Evolutionary conservation across 2,113 vertebrate genomes (phyloP), one percentile per base, ranked within the genome.

Genomic region (Serinus canaria): DNA sequence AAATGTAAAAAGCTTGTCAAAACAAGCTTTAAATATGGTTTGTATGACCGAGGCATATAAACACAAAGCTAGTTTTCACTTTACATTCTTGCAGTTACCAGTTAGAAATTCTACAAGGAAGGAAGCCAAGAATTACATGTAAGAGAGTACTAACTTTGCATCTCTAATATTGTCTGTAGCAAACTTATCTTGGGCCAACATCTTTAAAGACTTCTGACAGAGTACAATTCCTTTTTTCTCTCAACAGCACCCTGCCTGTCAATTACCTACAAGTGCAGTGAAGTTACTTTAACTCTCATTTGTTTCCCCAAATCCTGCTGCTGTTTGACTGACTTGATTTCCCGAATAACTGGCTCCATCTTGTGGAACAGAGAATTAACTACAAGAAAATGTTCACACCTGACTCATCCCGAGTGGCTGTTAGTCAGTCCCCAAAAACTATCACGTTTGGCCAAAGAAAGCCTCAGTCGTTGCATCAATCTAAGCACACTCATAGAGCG

Each of bases 301-400:
- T n/a, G 20, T 44, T 56, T 60, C n/a, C 49, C 31, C 17, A 44
- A 66, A 35, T 68, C 44, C 35, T 41, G 27, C 28, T 17, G n/a
- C 56, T 21, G n/a, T 37, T 10, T 35, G 30, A 53, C 3, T 53
- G 33, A 21, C n/a, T 60, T 22, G 3, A 33, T 82, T 88, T 55
- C 53, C 30, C 90, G 66, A 89, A 92, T 76, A 88, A 16, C 55
- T 91, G 41, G 94, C 82, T 60, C 97, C 97, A 97, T 68, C 96
- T 97, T 83, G 97, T 84, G 96, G 96, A 73, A 79, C 0, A 86
- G 12, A 8, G 44, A 92, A 82, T 74, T 70, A 83, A 94, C 93
- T 95, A 72, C 96, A 96, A 39, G 27, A 39, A 73, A 23, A 83
- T 13, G 50, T 19, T 43, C 59, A 37, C 2, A 0, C 15, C 28